Evolutionary conservation across 2,888 invertebrate species (phyloP).

Genomic region (Mesochorus sp.): DNA sequence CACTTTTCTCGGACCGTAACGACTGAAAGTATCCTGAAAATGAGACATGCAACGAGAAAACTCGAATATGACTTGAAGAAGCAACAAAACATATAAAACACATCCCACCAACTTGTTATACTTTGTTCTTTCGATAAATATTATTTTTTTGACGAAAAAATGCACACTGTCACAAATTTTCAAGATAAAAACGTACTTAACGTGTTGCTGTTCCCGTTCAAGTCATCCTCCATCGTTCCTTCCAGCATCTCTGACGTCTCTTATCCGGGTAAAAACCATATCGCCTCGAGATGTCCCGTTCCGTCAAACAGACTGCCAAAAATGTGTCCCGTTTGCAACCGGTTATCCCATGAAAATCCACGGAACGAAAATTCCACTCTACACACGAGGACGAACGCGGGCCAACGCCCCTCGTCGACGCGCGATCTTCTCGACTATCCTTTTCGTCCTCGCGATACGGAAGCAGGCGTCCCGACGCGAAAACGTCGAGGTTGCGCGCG

Average conservation of each 20-base stretch:
- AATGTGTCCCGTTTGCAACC: not conserved
- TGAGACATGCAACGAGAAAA: conserved; percentile 7
- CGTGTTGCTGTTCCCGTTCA: conserved; percentile 32
- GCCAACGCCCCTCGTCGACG: conserved; percentile 78
- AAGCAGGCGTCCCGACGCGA: conserved; percentile 71
- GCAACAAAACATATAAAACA: conserved; percentile 17
- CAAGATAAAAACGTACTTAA: conserved; percentile 29
- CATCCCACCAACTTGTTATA: too few relatives aligned
- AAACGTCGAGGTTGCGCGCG: conserved; percentile 80
- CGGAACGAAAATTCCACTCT: conserved; percentile 30
- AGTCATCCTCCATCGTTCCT: conserved; percentile 15
- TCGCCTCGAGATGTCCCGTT: too few relatives aligned
- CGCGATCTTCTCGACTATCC: conserved; percentile 74
- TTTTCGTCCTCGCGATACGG: conserved; percentile 72
- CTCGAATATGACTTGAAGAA: not conserved
- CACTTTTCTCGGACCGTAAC: conserved; percentile 9
- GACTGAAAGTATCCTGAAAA: conserved; percentile 29
- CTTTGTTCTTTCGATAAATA: not conserved
- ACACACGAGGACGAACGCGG: conserved; percentile 64
- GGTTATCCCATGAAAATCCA: not conserved
- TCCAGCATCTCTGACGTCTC: not conserved
- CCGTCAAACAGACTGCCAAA: too few relatives aligned
- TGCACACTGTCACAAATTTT: not conserved
- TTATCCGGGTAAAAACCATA: not conserved
- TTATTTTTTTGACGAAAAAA: not conserved